A percentile compares a stretch with the other conserved stretches of the same genome.
Evolutionary conservation across 2,888 invertebrate genomes (phyloP).

Genomic region (Ophion slaviceki): DNA sequence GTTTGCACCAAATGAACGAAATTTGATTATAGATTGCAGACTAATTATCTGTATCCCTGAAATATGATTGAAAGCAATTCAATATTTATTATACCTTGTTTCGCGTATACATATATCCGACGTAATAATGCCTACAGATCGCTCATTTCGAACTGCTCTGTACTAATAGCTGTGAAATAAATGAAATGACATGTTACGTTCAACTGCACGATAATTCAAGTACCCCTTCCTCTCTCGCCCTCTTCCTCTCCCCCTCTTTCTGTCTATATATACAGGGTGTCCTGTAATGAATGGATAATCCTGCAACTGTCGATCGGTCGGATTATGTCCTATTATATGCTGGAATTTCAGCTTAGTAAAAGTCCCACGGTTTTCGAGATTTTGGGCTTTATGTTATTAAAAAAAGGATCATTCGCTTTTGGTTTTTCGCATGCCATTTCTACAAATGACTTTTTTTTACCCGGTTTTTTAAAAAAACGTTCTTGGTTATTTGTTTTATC

Average conservation of each 20-base stretch:
- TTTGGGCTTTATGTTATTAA: no score
- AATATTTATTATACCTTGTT: constrained; percentile 10
- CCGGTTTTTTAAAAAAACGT: no score
- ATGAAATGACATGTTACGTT: constrained; percentile 21
- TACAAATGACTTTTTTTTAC: no score
- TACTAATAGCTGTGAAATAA: constrained; percentile 39
- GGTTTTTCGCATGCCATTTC: no score
- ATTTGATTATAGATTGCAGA: background rate
- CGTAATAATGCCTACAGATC: constrained; percentile 13
- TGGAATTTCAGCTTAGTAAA: no score
- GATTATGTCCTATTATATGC: no score
- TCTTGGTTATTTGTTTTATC: no score
- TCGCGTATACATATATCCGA: background rate
- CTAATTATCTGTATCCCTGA: background rate
- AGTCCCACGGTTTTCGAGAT: no score
- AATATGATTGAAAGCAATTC: constrained; percentile 5
- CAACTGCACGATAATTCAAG: background rate
- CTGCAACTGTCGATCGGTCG: no score
- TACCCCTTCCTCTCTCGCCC: background rate
- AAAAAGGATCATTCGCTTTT: no score
- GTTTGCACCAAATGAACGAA: background rate
- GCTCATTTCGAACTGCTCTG: constrained; percentile 22
- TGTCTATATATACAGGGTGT: background rate
- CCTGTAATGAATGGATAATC: no score
- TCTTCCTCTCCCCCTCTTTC: background rate